phyloP scores from a whole-genome alignment of 2,888 invertebrate species.

The Luffia ferchaultella region DNA sequence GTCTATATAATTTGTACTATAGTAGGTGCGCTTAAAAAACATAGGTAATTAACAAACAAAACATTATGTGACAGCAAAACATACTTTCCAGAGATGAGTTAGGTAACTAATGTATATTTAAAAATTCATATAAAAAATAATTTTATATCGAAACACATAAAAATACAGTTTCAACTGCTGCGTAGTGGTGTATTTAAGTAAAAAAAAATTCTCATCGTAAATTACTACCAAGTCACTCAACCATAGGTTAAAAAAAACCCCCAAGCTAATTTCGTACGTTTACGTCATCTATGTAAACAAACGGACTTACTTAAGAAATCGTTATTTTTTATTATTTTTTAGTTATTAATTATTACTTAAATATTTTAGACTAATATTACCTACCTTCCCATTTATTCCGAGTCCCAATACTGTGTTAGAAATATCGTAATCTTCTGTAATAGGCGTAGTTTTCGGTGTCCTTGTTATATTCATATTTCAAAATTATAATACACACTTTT shows the following conservation, averaged over 20 bases:
- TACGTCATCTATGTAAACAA: slow-evolving; percentile 32
- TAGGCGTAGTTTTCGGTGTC: slow-evolving; percentile 79
- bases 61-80: no score
- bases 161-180: no score
- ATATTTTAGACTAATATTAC: slow-evolving; percentile 16
- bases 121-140: no score
- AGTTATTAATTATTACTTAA: neutral
- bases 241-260: neutral
- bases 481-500: no score
- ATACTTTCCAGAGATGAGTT: no score
- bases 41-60: no score
- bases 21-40: no score
- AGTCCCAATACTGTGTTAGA: slow-evolving; percentile 93
- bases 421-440: slow-evolving; percentile 91
- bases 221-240: neutral
- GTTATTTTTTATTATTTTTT: neutral
- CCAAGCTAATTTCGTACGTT: slow-evolving; percentile 10
- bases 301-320: neutral
- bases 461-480: slow-evolving; percentile 17
- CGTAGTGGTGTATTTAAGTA: no score
- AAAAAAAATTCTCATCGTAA: neutral
- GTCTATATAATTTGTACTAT: no score
- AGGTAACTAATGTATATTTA: no score
- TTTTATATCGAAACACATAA: no score
- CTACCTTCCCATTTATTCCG: slow-evolving; percentile 94